Evolutionary conservation across 2,797 vertebrate species (phyloP).

Genomic region (Peromyscus eremicus): DNA sequence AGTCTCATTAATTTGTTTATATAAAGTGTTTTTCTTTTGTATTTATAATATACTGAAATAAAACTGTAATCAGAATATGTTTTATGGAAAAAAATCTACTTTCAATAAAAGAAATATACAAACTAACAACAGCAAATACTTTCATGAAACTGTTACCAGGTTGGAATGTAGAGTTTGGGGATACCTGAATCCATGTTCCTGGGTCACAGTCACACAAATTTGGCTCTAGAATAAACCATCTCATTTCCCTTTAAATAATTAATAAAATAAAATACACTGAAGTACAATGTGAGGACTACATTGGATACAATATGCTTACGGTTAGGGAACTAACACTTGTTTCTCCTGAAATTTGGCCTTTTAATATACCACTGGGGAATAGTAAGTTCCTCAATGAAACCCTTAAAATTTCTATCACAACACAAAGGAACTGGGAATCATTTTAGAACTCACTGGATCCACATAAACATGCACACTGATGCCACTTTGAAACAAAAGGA

Average conservation of each 20-base stretch:
- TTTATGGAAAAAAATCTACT: not conserved
- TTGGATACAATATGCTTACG: not conserved
- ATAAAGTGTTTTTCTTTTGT: not conserved
- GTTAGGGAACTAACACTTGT: not conserved
- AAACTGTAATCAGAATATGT: not conserved
- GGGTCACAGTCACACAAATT: not conserved
- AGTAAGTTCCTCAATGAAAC: constrained; percentile 43
- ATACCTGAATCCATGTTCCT: no score
- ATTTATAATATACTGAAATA: not conserved
- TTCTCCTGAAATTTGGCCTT: not conserved
- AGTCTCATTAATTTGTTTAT: not conserved
- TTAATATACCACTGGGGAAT: not conserved
- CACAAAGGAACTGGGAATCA: not conserved
- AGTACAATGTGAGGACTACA: not conserved
- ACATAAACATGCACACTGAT: not conserved
- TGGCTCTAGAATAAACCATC: not conserved
- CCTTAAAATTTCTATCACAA: not conserved
- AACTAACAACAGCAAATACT: not conserved
- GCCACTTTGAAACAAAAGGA: not conserved
- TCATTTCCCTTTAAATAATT: not conserved
- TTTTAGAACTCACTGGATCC: not conserved
- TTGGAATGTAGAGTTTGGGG: not conserved
- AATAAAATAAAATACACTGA: not conserved
- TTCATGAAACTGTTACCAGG: not conserved
- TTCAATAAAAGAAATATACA: not conserved